These are phyloP conservation scores for Neoniphon sammara DNA, from an alignment of 2,797 vertebrate genomes.

Conservation along the genomic window DNA sequence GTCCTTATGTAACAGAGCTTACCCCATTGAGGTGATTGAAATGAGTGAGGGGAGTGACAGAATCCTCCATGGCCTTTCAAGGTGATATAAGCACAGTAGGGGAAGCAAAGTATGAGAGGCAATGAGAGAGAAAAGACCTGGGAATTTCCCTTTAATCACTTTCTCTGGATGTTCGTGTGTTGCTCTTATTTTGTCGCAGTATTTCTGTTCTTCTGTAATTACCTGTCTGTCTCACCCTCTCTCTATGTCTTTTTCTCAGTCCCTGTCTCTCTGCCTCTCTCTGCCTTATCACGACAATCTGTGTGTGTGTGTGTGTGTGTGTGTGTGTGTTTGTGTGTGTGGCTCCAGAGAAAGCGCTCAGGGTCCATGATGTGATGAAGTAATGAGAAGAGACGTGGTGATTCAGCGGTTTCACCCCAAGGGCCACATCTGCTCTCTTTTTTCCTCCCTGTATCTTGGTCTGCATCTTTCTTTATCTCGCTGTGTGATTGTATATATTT, in stretches of 20 bases:
- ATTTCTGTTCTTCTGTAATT: neutral
- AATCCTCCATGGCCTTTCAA: conserved; percentile 61
- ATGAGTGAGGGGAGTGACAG: conserved; percentile 27
- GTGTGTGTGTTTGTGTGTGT: conserved; percentile 38
- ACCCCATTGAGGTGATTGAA: conserved; percentile 40
- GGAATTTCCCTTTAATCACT: conserved; percentile 42
- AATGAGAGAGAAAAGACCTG: conserved; percentile 15
- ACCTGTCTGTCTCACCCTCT: conserved; percentile 6
- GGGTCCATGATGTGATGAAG: conserved; percentile 71
- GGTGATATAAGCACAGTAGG: conserved; percentile 50
- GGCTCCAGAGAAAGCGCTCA: conserved; percentile 59
- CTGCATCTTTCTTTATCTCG: conserved; percentile 39
- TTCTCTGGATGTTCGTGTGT: conserved; percentile 15
- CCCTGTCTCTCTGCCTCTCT: conserved; percentile 13
- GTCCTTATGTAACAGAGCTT: conserved; percentile 57
- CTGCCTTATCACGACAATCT: conserved; percentile 39
- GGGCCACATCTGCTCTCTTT: conserved; percentile 79
- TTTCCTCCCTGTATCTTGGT: conserved; percentile 52
- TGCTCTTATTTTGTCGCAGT: neutral
- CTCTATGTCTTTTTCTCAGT: neutral
- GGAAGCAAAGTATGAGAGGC: conserved; percentile 5
- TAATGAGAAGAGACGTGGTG: conserved; percentile 81
- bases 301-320: conserved; percentile 29
- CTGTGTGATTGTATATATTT: conserved; percentile 29
- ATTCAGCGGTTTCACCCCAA: conserved; percentile 81